A percentile compares a stretch with the other conserved stretches of the same genome.
Evolutionary conservation across 2,888 invertebrate species (phyloP).

Genomic region (Anoncus sp.): DNA sequence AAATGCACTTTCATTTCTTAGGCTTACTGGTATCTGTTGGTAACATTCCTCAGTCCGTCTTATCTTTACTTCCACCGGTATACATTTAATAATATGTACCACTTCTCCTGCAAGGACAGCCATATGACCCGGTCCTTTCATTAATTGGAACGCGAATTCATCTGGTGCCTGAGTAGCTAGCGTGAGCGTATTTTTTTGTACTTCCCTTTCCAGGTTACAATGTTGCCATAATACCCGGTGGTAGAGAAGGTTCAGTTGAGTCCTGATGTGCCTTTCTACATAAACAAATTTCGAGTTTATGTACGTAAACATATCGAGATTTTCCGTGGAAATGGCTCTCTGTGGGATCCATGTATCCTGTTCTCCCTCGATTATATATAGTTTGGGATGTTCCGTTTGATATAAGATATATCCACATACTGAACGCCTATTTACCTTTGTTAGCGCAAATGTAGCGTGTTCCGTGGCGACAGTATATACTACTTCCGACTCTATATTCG

Average conservation of each 20-base stretch:
- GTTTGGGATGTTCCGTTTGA: slow-evolving; percentile 64
- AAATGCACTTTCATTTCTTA: slow-evolving; percentile 32
- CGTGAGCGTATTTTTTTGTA: slow-evolving; percentile 68
- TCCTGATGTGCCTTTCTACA: slow-evolving; percentile 65
- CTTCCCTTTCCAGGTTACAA: slow-evolving; percentile 70
- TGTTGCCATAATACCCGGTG: slow-evolving; percentile 65
- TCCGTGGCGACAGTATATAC: slow-evolving; percentile 49
- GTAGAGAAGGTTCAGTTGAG: slow-evolving; percentile 63
- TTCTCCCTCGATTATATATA: no score
- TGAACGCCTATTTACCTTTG: slow-evolving; percentile 2
- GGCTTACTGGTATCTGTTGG: neutral
- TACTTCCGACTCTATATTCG: no score
- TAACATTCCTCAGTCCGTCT: slow-evolving; percentile 4
- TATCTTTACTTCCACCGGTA: slow-evolving; percentile 15
- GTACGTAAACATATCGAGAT: slow-evolving; percentile 59
- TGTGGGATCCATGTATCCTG: no score
- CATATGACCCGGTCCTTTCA: slow-evolving; percentile 27
- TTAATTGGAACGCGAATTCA: slow-evolving; percentile 34
- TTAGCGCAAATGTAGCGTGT: slow-evolving; percentile 60
- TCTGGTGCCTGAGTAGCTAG: slow-evolving; percentile 49
- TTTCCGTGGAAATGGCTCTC: slow-evolving; percentile 24
- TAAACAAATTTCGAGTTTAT: slow-evolving; percentile 68
- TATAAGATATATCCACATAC: slow-evolving; percentile 50
- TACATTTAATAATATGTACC: slow-evolving; percentile 28
- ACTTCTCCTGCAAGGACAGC: slow-evolving; percentile 36